phyloP scores from a whole-genome alignment of 2,797 vertebrate species.

The Sebastes umbrosus region DNA sequence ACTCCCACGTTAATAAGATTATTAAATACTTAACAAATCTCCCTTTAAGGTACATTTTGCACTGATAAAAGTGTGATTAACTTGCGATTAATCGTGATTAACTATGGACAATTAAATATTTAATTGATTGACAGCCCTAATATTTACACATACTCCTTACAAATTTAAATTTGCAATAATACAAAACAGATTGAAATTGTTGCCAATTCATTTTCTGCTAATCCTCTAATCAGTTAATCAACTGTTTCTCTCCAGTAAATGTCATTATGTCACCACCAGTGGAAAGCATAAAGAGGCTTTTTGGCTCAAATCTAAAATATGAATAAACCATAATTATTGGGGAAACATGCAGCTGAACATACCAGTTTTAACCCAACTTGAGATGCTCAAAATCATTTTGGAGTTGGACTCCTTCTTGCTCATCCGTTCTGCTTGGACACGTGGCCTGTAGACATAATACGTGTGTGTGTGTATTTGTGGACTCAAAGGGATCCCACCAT shows the following conservation, averaged over 20 bases:
- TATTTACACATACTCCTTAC: not conserved
- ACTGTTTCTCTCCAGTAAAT: not conserved
- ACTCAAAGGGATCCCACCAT: not conserved
- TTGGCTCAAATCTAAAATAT: not conserved
- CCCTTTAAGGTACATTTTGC: too few species aligned
- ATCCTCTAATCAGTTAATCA: not conserved
- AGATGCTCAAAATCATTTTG: not conserved
- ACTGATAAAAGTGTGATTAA: too few species aligned
- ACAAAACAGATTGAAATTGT: not conserved
- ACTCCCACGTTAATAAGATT: fast-evolving
- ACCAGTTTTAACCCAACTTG: not conserved
- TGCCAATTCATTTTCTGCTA: not conserved
- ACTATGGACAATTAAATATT: too few species aligned
- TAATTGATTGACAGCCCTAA: too few species aligned
- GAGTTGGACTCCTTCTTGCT: not conserved
- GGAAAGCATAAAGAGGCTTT: not conserved
- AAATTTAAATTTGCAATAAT: not conserved
- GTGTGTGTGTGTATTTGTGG: slow-evolving; percentile 1
- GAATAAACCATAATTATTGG: not conserved
- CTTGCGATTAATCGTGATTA: too few species aligned
- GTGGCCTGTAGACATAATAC: not conserved
- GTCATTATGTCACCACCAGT: not conserved
- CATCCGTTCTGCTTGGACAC: not conserved
- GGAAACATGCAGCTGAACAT: not conserved
- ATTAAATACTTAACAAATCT: too few species aligned